These are phyloP conservation scores for Cyphomyrus plagiostoma DNA, from an alignment of 2,113 vertebrate species.

Conservation along the genomic window DNA sequence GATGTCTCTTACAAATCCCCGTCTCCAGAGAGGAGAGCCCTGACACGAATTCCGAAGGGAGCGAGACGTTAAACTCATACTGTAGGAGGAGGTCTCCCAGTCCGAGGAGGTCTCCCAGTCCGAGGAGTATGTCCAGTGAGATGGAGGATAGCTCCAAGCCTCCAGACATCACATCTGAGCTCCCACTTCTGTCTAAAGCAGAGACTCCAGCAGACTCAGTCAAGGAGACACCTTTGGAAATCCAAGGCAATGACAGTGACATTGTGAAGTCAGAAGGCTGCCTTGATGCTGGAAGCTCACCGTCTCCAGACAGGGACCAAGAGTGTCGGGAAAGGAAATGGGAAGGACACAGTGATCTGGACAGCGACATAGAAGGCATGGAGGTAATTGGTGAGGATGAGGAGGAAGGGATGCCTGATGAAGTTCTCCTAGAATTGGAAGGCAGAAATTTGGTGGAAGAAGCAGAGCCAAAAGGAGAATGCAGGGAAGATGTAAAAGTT, in stretches of 20 bases:
- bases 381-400: constrained; percentile 52
- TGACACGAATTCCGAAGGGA: neutral
- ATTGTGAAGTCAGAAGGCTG: neutral
- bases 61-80: neutral
- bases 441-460: neutral
- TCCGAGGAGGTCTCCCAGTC: neutral
- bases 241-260: constrained; percentile 5
- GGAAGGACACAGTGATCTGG: constrained; percentile 5
- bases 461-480: neutral
- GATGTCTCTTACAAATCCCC: neutral
- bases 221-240: neutral
- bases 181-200: neutral
- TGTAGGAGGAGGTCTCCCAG: neutral
- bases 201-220: neutral
- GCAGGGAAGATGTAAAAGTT: neutral
- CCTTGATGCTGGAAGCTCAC: neutral
- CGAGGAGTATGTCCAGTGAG: constrained; percentile 20
- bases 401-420: constrained; percentile 20
- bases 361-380: constrained; percentile 55
- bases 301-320: neutral
- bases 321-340: neutral
- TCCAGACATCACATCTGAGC: neutral
- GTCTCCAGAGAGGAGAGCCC: neutral
- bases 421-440: constrained; percentile 4
- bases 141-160: neutral